Evolutionary conservation across 2,888 invertebrate species (phyloP).

Genomic region (Busseola fusca): DNA sequence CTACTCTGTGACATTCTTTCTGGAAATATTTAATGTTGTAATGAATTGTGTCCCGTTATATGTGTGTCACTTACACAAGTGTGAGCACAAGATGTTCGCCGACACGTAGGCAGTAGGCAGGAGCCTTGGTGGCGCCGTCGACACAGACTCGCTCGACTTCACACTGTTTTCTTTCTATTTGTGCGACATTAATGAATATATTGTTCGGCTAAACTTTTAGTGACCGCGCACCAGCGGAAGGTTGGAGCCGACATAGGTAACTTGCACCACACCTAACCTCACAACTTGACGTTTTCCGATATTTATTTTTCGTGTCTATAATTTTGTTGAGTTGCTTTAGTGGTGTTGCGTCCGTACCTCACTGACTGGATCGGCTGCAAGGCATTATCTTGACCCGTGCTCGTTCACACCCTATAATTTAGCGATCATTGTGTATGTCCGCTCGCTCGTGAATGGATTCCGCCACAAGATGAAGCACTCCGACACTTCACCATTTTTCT

Average conservation of each 20-base stretch:
- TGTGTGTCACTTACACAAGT: slow-evolving; percentile 76
- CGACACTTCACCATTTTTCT: slow-evolving; percentile 84
- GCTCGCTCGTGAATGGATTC: slow-evolving; percentile 86
- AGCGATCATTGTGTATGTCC: slow-evolving; percentile 88
- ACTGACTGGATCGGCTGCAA: slow-evolving; percentile 89
- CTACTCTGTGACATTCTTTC: slow-evolving; percentile 89
- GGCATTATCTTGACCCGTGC: slow-evolving; percentile 87
- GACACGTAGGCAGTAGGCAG: slow-evolving; percentile 72
- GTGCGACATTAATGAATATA: slow-evolving; percentile 86
- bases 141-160: slow-evolving; percentile 79
- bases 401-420: slow-evolving; percentile 86
- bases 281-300: slow-evolving; percentile 88
- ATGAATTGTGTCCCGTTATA: slow-evolving; percentile 73
- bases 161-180: slow-evolving; percentile 80
- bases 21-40: slow-evolving; percentile 76
- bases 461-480: slow-evolving; percentile 85
- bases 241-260: slow-evolving; percentile 92
- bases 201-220: slow-evolving; percentile 89
- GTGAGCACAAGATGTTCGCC: slow-evolving; percentile 72
- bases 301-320: slow-evolving; percentile 88
- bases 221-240: slow-evolving; percentile 92
- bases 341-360: slow-evolving; percentile 89
- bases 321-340: slow-evolving; percentile 89
- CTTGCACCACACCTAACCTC: slow-evolving; percentile 89
- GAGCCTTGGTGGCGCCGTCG: slow-evolving; percentile 67